Percentiles rank a stretch among this genome's conserved stretches.
Evolutionary conservation across 2,888 invertebrate species (phyloP).

Genomic region (Diogma glabrata): DNA sequence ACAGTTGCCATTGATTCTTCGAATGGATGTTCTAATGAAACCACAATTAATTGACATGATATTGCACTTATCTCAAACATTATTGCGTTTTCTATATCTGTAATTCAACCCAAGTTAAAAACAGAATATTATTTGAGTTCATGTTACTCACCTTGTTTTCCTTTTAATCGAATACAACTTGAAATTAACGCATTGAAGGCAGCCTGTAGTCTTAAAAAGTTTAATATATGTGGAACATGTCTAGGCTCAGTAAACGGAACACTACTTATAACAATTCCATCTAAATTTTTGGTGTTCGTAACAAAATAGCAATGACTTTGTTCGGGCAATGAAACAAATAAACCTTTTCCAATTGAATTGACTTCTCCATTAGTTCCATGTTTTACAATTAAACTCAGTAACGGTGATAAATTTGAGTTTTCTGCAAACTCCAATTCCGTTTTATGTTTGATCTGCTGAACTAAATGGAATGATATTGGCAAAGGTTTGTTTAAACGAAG

Average conservation of each 20-base stretch:
- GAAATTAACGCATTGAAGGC: conserved; percentile 80
- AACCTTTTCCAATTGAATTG: conserved; percentile 62
- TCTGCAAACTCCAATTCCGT: conserved; percentile 44
- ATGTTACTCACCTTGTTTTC: conserved; percentile 55
- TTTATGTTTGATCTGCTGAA: conserved; percentile 50
- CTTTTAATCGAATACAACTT: conserved; percentile 76
- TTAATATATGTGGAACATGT: conserved; percentile 79
- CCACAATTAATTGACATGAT: conserved; percentile 79
- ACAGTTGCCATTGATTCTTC: conserved; percentile 90
- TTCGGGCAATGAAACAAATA: conserved; percentile 83
- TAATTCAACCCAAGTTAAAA: conserved; percentile 22
- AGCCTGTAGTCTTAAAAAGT: conserved; percentile 76
- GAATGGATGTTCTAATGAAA: conserved; percentile 83
- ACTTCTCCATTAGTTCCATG: conserved; percentile 63
- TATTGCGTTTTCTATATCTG: conserved; percentile 41
- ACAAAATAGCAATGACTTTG: conserved; percentile 91
- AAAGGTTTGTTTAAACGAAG: conserved; percentile 68
- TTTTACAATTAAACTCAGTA: conserved; percentile 68
- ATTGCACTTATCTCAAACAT: conserved; percentile 88
- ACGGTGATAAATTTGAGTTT: conserved; percentile 33
- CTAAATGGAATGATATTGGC: conserved; percentile 69
- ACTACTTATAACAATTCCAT: conserved; percentile 41
- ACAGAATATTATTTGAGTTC: neutral
- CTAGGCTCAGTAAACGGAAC: conserved; percentile 91
- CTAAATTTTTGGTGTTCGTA: conserved; percentile 65